Percentiles rank a stretch among this genome's conserved stretches.
These are phyloP conservation scores for Chelon labrosus DNA, from an alignment of 2,797 vertebrate genomes.

Conservation along the genomic window DNA sequence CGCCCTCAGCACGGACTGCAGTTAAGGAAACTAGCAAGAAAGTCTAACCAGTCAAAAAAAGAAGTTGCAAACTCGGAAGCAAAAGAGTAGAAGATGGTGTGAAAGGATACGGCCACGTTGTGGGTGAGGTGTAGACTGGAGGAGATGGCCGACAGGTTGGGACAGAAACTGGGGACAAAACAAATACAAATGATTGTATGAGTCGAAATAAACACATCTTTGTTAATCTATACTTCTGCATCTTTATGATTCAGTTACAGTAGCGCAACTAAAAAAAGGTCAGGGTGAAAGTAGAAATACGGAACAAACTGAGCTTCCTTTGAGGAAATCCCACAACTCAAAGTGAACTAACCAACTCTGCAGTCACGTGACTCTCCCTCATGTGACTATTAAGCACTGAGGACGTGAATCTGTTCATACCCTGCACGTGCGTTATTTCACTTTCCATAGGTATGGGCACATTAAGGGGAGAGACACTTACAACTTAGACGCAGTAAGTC, in stretches of 20 bases:
- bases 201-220: no score
- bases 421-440: background rate
- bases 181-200: background rate
- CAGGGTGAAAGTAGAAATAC: no score
- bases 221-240: background rate
- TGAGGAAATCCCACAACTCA: conserved; percentile 37
- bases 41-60: background rate
- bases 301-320: conserved; percentile 17
- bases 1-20: conserved; percentile 85
- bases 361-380: conserved; percentile 52
- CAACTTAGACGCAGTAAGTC: conserved; percentile 93
- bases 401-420: background rate
- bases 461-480: conserved; percentile 82
- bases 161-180: conserved; percentile 90
- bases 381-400: conserved; percentile 40
- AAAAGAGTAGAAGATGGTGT: background rate
- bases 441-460: background rate
- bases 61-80: background rate
- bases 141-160: conserved; percentile 95
- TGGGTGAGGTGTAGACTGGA: conserved; percentile 91
- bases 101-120: conserved; percentile 98
- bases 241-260: background rate
- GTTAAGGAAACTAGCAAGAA: conserved; percentile 83
- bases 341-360: conserved; percentile 27
- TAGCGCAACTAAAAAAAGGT: background rate